Conservation (phyloP, 2,888 invertebrate species). For the Netelia virgata region DNA sequence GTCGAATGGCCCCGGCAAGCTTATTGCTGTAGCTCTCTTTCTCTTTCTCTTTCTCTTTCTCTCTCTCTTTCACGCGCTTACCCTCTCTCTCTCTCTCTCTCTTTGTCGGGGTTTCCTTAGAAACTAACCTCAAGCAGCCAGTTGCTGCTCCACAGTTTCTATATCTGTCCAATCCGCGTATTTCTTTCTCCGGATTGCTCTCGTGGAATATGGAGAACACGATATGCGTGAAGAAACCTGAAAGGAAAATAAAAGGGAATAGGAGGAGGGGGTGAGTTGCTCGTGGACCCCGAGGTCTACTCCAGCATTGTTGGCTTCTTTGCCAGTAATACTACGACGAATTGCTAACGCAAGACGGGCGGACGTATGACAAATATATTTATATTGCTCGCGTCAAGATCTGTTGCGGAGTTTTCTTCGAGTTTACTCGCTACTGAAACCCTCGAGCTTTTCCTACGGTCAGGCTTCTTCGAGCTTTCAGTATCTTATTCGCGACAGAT, state of each 20-base stretch:
- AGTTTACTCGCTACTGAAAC: slow-evolving; percentile 32
- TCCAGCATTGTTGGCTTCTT: slow-evolving; percentile 11
- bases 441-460: background rate
- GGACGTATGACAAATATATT: slow-evolving; percentile 51
- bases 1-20: slow-evolving; percentile 74
- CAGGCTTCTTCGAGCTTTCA: background rate
- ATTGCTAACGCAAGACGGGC: slow-evolving; percentile 24
- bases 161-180: slow-evolving; percentile 11
- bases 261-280: no score
- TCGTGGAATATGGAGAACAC: slow-evolving; percentile 24
- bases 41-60: slow-evolving; percentile 19
- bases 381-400: slow-evolving; percentile 58
- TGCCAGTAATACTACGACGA: background rate
- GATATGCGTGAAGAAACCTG: slow-evolving; percentile 35
- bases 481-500: background rate
- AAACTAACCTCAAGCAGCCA: slow-evolving; percentile 11
- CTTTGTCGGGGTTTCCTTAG: slow-evolving; percentile 18
- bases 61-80: slow-evolving; percentile 22
- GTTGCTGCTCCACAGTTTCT: background rate
- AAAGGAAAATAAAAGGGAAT: slow-evolving; percentile 19
- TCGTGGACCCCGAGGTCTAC: background rate
- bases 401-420: slow-evolving; percentile 44
- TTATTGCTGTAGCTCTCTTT: slow-evolving; percentile 75
- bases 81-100: slow-evolving; percentile 17
- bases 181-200: slow-evolving; percentile 43